Evolutionary conservation across 2,888 invertebrate species (phyloP), one percentile per base, ranked within the genome.

Genomic region (Plebejus melissa): DNA sequence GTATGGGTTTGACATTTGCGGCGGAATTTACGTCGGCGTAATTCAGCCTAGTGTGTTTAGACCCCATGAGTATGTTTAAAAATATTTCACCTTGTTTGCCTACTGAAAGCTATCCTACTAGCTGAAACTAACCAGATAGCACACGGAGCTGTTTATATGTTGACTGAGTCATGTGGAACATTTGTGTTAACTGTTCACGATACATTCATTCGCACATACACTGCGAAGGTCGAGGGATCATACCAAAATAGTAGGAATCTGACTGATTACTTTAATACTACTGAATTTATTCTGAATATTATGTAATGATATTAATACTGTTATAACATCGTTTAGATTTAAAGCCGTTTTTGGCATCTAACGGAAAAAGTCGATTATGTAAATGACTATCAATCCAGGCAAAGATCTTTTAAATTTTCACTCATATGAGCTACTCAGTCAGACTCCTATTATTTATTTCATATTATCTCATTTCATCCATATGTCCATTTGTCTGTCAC

Each of bases 171-270:
- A 54, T 57, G 72, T 74, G 57, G 28, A 13, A 7, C 69, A 69
- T 75, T 54, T 36, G 69, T 69, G 74, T 65, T 74, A 41, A 74
- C 60, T 36, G 41, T 41, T 60, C 74, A 75, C 69, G 70, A 41
- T 54, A 50, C 50, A 69, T 54, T 69, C 75, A 75, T 75, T 57
- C 70, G 70, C 69, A 75, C 75, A 69, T 36, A 32, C 69, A 65
- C 28, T 32, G 65, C 50, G 65, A 74, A 69, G 75, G 75, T 75
- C 75, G 70, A 69, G 70, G 70, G 75, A 57, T 70, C 38, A 38
- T 69, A 22, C 54, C 6, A 54, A 57, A 57, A 50, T 6, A 41
- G 36, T 54, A 41, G 72, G 46, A 54, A 50, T 13, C 50, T 72
- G 50, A 54, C 72, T 72, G 54, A 36, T 11, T 16, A 60, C n/a